Base-by-base conservation (phyloP, 2,888 invertebrate species). In the Aporophyla nigra region DNA sequence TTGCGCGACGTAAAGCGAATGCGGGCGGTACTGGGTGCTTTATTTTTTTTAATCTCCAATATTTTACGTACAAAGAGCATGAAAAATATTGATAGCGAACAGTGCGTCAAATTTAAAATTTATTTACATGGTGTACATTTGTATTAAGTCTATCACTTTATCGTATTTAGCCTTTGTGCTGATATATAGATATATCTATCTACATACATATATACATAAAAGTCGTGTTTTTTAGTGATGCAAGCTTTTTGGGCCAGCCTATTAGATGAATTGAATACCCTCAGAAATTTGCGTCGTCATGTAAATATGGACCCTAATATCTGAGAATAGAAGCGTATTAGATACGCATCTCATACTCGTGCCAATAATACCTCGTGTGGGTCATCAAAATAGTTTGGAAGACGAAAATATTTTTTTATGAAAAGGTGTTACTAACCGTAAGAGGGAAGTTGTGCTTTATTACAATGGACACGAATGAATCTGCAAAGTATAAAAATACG, bases 21-120 rank as follows among this genome's bases (percentile, higher is more conserved):
- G 90, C 93, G 92, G 92, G 92, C 73, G 70, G 76, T 71, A 73
- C 56, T 62, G 71, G 43, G 61, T 71, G 82, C 79, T 77, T 82
- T 78, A 84, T 87, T 91, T 91, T n/a, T 90, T 90, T 84, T 65
- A 89, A 87, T 83, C 83, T 83, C 76, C 74, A 76, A 81, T 86
- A 85, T 90, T 88, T 87, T 85, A 82, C 75, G 74, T 78, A 90
- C 85, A 89, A 87, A 90, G 84, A 87, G 84, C 76, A 83, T 88
- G 71, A 89, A 90, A 89, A 89, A 89, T 89, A 90, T 91, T 87
- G 88, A 89, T 88, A 88, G 84, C 82, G 74, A 86, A 84, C 72
- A 76, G 77, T 68, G 74, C 76, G 80, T 87, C 82, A 85, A 86
- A 83, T 56, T 75, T 12, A 61, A 82, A 82, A 87, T 88, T 87